phyloP scores from a whole-genome alignment of 2,888 invertebrate species.

The Acronicta leporina region DNA sequence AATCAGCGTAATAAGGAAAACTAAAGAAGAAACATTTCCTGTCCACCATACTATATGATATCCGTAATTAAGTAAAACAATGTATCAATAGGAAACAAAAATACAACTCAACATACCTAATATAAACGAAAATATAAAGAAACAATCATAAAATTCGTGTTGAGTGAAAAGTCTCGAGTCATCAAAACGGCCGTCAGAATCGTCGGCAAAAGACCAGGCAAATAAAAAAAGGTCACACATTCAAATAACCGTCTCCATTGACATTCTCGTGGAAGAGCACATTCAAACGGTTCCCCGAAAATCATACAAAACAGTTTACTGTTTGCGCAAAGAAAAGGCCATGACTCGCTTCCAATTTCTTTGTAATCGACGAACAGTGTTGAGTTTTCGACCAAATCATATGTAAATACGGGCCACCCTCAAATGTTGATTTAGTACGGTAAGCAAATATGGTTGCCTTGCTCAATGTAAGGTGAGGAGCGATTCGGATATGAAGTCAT shows the following conservation, averaged over 20 bases:
- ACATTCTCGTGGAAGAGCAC: slow-evolving; percentile 31
- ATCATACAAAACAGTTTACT: slow-evolving; percentile 52
- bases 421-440: slow-evolving; percentile 47
- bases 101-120: slow-evolving; percentile 12
- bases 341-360: slow-evolving; percentile 51
- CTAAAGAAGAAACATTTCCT: too few species aligned
- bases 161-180: slow-evolving; percentile 11
- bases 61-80: too few species aligned
- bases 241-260: slow-evolving; percentile 43
- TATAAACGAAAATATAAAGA: slow-evolving; percentile 19
- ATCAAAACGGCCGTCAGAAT: slow-evolving; percentile 19
- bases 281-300: slow-evolving; percentile 43
- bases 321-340: slow-evolving; percentile 50
- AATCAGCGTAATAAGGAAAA: too few species aligned
- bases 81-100: slow-evolving; percentile 22
- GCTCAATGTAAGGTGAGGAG: slow-evolving; percentile 30
- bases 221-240: slow-evolving; percentile 52
- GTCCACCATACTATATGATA: too few species aligned
- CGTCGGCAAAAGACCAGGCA: slow-evolving; percentile 29
- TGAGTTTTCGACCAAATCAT: slow-evolving; percentile 49
- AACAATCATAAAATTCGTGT: slow-evolving; percentile 11
- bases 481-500: slow-evolving; percentile 26
- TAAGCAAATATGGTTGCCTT: slow-evolving; percentile 35
- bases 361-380: slow-evolving; percentile 52
- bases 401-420: slow-evolving; percentile 46